Evolutionary conservation across 2,113 vertebrate species (phyloP).

Genomic region (Larimichthys crocea): DNA sequence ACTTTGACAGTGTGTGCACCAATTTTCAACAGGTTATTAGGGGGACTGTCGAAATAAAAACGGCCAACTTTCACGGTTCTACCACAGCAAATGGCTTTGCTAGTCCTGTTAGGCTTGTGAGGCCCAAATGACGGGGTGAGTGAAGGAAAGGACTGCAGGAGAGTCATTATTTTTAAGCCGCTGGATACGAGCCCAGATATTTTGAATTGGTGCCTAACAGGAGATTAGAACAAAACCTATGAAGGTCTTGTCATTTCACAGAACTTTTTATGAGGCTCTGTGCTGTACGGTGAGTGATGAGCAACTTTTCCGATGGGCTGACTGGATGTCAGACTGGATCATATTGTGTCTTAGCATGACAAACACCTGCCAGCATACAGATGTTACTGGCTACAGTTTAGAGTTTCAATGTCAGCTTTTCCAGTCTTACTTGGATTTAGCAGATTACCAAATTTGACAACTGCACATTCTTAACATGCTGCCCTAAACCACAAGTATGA

Average conservation of each 20-base stretch:
- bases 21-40: slow-evolving; percentile 70
- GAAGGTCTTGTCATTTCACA: slow-evolving; percentile 65
- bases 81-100: slow-evolving; percentile 50
- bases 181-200: slow-evolving; percentile 63
- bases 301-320: slow-evolving; percentile 34
- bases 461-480: slow-evolving; percentile 49
- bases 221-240: slow-evolving; percentile 62
- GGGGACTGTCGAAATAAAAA: slow-evolving; percentile 52
- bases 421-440: slow-evolving; percentile 29
- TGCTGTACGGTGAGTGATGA: slow-evolving; percentile 39
- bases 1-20: slow-evolving; percentile 63
- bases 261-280: slow-evolving; percentile 48
- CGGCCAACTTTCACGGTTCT: slow-evolving; percentile 47
- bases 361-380: slow-evolving; percentile 50
- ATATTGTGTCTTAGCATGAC: slow-evolving; percentile 33
- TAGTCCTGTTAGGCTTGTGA: slow-evolving; percentile 42
- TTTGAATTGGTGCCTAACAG: slow-evolving; percentile 65
- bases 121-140: slow-evolving; percentile 55
- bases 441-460: slow-evolving; percentile 61
- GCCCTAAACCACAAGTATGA: slow-evolving; percentile 34
- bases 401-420: slow-evolving; percentile 16
- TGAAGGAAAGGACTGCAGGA: slow-evolving; percentile 47
- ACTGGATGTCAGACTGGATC: slow-evolving; percentile 22
- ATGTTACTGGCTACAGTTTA: slow-evolving; percentile 50
- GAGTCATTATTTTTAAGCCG: slow-evolving; percentile 64